Conservation (phyloP, 2,113 vertebrate species). For the Nasalis larvatus region DNA sequence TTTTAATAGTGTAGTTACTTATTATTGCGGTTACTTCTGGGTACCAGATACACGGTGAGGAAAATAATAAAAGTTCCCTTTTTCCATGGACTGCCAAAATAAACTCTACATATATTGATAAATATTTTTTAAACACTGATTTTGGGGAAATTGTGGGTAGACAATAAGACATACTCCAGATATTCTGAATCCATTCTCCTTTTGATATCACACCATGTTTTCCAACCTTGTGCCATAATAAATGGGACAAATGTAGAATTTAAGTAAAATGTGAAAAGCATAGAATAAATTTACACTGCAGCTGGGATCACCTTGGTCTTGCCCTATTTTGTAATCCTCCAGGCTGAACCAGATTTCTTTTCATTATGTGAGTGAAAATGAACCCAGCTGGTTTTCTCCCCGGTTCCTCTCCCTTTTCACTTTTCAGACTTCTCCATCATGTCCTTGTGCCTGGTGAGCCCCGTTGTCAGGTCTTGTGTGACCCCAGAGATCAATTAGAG, state of each 20-base stretch:
- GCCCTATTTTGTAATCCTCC: neutral
- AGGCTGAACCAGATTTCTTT: neutral
- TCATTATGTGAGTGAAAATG: neutral
- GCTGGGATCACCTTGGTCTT: neutral
- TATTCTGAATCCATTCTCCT: neutral
- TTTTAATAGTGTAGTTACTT: no score
- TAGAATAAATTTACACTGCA: neutral
- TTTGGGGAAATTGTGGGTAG: neutral
- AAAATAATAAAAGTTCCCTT: neutral
- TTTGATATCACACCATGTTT: neutral
- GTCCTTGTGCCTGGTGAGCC: neutral
- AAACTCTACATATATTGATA: neutral
- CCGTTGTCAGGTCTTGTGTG: neutral
- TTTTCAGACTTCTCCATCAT: neutral
- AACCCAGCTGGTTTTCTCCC: neutral
- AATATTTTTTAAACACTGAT: neutral
- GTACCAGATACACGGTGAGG: neutral
- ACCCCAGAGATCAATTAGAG: neutral
- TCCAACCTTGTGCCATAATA: neutral
- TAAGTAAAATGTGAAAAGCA: neutral
- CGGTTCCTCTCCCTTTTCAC: neutral
- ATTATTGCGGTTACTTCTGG: neutral
- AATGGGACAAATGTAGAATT: neutral
- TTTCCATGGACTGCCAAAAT: neutral
- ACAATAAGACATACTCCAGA: neutral